Evolutionary conservation across 2,888 invertebrate species (phyloP).

Genomic region (Agrotis ipsilon): DNA sequence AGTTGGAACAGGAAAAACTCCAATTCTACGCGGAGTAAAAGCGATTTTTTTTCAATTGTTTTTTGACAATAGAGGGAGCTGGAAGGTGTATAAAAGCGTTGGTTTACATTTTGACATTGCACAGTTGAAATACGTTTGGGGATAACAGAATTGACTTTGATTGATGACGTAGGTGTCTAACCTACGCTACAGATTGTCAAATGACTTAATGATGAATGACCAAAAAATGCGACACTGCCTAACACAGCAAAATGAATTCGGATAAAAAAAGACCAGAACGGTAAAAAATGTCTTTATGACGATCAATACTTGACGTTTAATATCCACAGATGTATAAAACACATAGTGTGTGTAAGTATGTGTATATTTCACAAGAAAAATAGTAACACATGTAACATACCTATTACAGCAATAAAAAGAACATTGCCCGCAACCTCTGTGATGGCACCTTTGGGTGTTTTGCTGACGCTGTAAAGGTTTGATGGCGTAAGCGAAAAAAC

Average conservation of each 20-base stretch:
- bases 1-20: neutral
- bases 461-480: conserved; percentile 32
- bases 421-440: conserved; percentile 34
- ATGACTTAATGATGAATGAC: conserved; percentile 30
- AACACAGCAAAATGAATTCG: neutral
- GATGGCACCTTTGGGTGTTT: conserved; percentile 41
- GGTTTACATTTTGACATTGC: conserved; percentile 35
- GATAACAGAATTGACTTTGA: conserved; percentile 42
- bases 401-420: conserved; percentile 39
- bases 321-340: too few relatives aligned
- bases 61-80: too few relatives aligned
- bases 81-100: conserved; percentile 25
- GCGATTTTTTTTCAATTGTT: too few relatives aligned
- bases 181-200: conserved; percentile 27
- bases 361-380: conserved; percentile 15
- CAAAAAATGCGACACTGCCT: conserved; percentile 19
- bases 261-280: conserved; percentile 1
- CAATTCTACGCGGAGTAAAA: too few relatives aligned
- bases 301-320: neutral
- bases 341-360: neutral
- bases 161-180: conserved; percentile 37
- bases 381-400: conserved; percentile 8
- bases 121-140: conserved; percentile 26
- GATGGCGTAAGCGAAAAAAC: conserved; percentile 35
- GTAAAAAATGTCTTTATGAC: too few relatives aligned